Base-by-base conservation (phyloP, 2,888 invertebrate genomes). In the Acrobasis repandana region DNA sequence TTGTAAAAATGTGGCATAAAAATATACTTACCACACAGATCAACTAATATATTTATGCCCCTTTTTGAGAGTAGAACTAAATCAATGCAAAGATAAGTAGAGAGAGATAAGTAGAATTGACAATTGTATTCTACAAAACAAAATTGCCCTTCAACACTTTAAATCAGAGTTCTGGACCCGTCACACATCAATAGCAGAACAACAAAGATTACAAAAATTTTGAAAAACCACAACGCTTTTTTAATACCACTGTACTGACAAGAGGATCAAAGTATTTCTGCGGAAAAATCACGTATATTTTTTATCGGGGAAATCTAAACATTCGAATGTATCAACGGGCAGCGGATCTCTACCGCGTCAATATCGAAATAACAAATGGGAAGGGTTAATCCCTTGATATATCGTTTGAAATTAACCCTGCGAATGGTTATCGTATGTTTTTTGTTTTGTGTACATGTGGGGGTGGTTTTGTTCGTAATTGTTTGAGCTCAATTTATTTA, bases 301-400 rank as follows among this genome's bases (percentile, higher is more conserved):
- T 57, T 56, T 57, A 57, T 34, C 3, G 47, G 11, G 9, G 15
- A 48, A 57, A 57, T 48, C 48, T 38, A 38, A 57, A 57, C 57
- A 48, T 57, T 48, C 48, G 20, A 20, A 38, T 36, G 20, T 38
- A 38, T 54, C 54, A 54, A 33, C 28, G 6, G 28, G 6, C 28
- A 28, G 28, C 52, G 52, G n/a, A 52, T 34, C 20, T 56, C 18
- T 47, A 14, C 10, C n/a, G 50, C 61, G 57, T 63, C 64, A 61
- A 60, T 63, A 65, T 65, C 60, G 61, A 59, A 63, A 65, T 62
- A 66, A 63, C 61, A 61, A 66, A 67, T 66, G 63, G 61, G 59
- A 66, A 67, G 66, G 64, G 65, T 59, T 67, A 67, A 69, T 67
- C 67, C 64, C 60, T 61, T 65, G 65, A 67, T 62, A 60, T 63